phyloP scores from a whole-genome alignment of 2,113 vertebrate genomes.

The Cephalopholis sonnerati region DNA sequence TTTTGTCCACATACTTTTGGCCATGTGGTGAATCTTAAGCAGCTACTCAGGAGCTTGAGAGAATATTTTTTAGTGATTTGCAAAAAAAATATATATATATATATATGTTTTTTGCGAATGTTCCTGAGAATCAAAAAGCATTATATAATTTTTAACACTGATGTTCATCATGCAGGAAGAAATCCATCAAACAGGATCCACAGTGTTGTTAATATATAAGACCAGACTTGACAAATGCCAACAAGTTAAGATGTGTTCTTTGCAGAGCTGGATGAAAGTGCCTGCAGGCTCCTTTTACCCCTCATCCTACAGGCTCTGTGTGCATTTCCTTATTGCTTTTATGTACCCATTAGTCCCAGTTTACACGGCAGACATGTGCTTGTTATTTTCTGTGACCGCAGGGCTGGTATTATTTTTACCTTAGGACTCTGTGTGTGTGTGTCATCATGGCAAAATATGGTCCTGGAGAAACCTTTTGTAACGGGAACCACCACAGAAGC shows the following conservation, averaged over 20 bases:
- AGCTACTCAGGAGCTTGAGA: background rate
- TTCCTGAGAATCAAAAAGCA: background rate
- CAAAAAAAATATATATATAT: background rate
- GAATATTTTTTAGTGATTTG: background rate
- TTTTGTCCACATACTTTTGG: background rate
- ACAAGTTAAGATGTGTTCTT: background rate
- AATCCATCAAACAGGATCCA: background rate
- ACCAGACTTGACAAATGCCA: background rate
- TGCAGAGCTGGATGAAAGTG: background rate
- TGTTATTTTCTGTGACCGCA: too few species aligned
- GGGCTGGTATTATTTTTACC: too few species aligned
- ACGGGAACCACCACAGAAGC: too few species aligned
- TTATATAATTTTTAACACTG: background rate
- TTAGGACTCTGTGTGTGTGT: too few species aligned
- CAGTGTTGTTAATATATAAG: too few species aligned
- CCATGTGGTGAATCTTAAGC: background rate
- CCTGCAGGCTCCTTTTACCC: too few species aligned
- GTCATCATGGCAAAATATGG: too few species aligned
- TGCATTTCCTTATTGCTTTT: background rate
- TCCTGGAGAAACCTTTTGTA: too few species aligned
- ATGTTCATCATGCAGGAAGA: background rate
- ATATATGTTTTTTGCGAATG: background rate
- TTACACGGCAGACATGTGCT: too few species aligned
- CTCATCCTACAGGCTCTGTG: too few species aligned
- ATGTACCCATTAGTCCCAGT: too few species aligned